Percentiles rank a stretch among this genome's conserved stretches.
phyloP scores from a whole-genome alignment of 2,113 vertebrate genomes.

The Ramphastos sulfuratus region DNA sequence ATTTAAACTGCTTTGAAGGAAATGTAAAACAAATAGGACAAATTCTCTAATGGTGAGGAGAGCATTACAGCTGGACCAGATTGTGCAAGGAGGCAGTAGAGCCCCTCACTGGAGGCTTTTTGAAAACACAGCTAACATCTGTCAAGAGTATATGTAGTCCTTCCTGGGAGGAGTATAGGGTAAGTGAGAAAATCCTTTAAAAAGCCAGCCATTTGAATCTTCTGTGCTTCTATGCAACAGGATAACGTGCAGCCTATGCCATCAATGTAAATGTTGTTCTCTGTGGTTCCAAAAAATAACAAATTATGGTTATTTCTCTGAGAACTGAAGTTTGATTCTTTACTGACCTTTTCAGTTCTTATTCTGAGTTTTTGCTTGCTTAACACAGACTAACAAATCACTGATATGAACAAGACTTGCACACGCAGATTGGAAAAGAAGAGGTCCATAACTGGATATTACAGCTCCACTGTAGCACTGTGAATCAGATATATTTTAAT shows the following conservation, averaged over 20 bases:
- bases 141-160: not conserved
- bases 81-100: not conserved
- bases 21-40: not conserved
- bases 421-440: rapidly evolving
- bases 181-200: not conserved
- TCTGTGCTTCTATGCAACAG: not conserved
- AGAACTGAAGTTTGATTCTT: not conserved
- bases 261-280: not conserved
- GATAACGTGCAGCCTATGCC: not conserved
- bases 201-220: not conserved
- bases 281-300: not conserved
- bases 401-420: not conserved
- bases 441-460: not conserved
- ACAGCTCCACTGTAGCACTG: not conserved
- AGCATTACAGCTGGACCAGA: not conserved
- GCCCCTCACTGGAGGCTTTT: not conserved
- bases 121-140: not conserved
- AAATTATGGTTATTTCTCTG: not conserved
- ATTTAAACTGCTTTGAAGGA: not conserved
- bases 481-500: not conserved
- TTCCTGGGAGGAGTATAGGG: not conserved
- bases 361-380: not conserved
- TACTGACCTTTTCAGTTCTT: not conserved
- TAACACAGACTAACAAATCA: not conserved
- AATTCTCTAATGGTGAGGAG: not conserved